Base-by-base conservation (phyloP, 1,140 invertebrate genomes). In the Bathynomus jamesi region DNA sequence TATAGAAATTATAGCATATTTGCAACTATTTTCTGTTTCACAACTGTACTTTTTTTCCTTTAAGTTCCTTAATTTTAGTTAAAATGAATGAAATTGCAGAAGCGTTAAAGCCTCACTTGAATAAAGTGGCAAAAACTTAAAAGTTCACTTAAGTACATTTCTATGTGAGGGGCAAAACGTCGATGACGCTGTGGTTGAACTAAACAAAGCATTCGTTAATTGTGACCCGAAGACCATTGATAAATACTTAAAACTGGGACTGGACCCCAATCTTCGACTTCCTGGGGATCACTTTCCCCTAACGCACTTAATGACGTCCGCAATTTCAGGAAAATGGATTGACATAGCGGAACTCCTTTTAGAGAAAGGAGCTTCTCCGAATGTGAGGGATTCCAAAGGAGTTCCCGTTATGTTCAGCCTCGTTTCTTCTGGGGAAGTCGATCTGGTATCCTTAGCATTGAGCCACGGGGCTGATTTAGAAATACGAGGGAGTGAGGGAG, bases 381-480 rank as follows among this genome's bases (percentile, higher is more conserved):
- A 76, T 61, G 61, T 46, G 21, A 64, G 71, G 1, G 70, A 69
- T 30, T 71, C 69, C 5, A 65, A 67, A 17, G 75, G 75, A 13
- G 67, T 65, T 3, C 75, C 75, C 10, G 53, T 73, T 17, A 29
- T 76, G 10, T 69, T 69, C 0, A 29, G 70, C 3, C 53, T 76
- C 0, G 53, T 71, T 11, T 64, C 61, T 4, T 46, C 72, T n/a
- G 40, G 75, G n/a, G 70, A 67, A 11, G 28, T 25, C 11, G 75
- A 71, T 0, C 66, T 76, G n/a, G 72, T 76, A 32, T 28, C 69
- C 0, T 65, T 76, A 2, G 70, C 64, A 11, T 25, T 76, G 10
- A 69, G 74, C 24, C 46, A 65, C 11, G 75, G 75, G 4, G 75
- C 75, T 4, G 72, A 71, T 28, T 65, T 76, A 17, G 53, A 76